Evolutionary conservation across 2,113 vertebrate genomes (phyloP), one percentile per base, ranked within the genome.

Genomic region (Zeus faber): DNA sequence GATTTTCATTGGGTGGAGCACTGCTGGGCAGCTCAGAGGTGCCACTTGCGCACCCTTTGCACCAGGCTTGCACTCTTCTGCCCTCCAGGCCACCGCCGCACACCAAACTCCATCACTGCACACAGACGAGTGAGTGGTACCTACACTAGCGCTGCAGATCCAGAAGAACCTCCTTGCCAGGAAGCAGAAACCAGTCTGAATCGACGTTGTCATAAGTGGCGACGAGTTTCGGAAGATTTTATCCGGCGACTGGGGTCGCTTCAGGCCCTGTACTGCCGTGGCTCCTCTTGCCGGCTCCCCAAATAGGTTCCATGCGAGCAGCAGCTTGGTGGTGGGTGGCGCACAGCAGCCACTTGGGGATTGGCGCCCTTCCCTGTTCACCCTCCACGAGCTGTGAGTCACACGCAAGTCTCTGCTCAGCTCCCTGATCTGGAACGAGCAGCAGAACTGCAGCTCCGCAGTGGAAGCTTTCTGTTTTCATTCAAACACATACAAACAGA

Each of bases 381-480:
- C 86, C n/a, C 53, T 93, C 89, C 77, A 94, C 86, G 31, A 83
- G 29, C 3, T 81, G 53, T 0, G 77, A 0, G 89, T 92, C 62
- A 85, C 66, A 25, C 72, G 60, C 92, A 91, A 92, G 78, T 93
- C 83, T 0, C 82, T 76, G 0, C 91, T 93, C 54, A 94, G 80
- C 58, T 81, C 85, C 51, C 88, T 91, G 72, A 93, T 88, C 91
- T 94, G 54, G 0, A 2, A 33, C 3, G n/a, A 50, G 41, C 67
- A 61, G 2, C 8, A 37, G 17, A 33, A 48, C 41, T 11, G 4
- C 37, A 5, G 5, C 22, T 68, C 11, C 74, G 46, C 9, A 13
- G 3, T 33, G 14, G 18, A 41, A 8, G n/a, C 6, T 41, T 21
- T 6, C n/a, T n/a, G n/a, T n/a, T n/a, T n/a, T n/a, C n/a, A n/a